These are phyloP conservation scores for Aplocera efformata DNA, from an alignment of 2,888 invertebrate species.

Conservation along the genomic window DNA sequence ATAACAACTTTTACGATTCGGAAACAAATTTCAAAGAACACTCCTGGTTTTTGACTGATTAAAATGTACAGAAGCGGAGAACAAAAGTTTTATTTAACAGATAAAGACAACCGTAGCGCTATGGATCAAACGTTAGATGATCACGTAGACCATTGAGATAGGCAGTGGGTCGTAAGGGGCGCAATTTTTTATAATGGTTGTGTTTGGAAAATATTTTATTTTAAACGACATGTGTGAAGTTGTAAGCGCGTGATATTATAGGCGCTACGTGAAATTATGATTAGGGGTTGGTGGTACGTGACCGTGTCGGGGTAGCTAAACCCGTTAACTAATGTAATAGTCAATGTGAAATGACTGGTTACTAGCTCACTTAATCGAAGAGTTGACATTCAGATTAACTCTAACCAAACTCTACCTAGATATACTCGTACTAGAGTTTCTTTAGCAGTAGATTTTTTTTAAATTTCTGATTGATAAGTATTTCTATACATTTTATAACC, in stretches of 20 bases:
- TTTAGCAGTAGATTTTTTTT: too few relatives aligned
- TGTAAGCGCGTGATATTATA: constrained; percentile 46
- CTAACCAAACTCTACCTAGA: too few relatives aligned
- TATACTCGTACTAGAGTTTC: too few relatives aligned
- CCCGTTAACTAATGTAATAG: too few relatives aligned
- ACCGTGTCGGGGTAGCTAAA: constrained; percentile 32
- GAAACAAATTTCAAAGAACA: constrained; percentile 68
- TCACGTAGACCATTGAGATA: constrained; percentile 73
- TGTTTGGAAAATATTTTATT: constrained; percentile 65
- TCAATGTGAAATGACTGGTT: too few relatives aligned
- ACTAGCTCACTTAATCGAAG: too few relatives aligned
- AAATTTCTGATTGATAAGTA: too few relatives aligned
- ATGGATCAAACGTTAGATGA: constrained; percentile 58
- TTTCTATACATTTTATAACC: too few relatives aligned
- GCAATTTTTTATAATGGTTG: constrained; percentile 63
- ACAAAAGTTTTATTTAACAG: constrained; percentile 61
- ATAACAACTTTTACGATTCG: constrained; percentile 60
- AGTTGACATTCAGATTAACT: too few relatives aligned
- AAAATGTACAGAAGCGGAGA: constrained; percentile 73
- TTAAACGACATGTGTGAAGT: constrained; percentile 58
- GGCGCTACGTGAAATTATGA: constrained; percentile 55
- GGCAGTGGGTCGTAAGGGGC: constrained; percentile 50
- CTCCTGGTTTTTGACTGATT: constrained; percentile 63
- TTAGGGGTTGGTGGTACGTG: constrained; percentile 44
- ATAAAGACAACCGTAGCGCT: constrained; percentile 60